Conservation (phyloP, 1,140 invertebrate species). For the Apolygus lucorum region DNA sequence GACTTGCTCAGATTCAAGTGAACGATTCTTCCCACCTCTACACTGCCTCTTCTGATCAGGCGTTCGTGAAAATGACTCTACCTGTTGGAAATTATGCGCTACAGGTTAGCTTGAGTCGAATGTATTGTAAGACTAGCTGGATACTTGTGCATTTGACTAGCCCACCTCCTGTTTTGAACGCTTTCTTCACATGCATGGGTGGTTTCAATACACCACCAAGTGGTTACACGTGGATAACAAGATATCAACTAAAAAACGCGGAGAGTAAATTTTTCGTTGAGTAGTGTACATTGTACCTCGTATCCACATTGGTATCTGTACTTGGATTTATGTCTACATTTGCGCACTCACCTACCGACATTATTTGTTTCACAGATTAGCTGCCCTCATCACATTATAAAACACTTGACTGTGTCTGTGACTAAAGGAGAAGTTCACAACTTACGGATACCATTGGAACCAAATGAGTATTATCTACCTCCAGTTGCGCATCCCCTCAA, state of each 20-base stretch:
- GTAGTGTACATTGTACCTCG: no score
- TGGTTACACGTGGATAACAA: no score
- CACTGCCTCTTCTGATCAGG: constrained; percentile 54
- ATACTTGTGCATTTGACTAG: no score
- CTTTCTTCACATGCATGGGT: no score
- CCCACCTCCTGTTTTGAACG: no score
- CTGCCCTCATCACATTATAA: constrained; percentile 23
- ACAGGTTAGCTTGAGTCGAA: constrained; percentile 34
- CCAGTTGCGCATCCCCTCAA: constrained; percentile 1
- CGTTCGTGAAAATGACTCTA: constrained; percentile 58
- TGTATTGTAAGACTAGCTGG: no score
- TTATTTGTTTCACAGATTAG: constrained; percentile 18
- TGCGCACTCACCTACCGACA: no score
- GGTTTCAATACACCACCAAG: no score
- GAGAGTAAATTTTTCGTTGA: no score
- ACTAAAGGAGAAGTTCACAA: constrained; percentile 37
- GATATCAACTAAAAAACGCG: no score
- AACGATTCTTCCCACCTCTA: constrained; percentile 46
- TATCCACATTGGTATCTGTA: no score
- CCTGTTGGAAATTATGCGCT: constrained; percentile 53
- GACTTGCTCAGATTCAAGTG: constrained; percentile 60
- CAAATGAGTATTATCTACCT: constrained; percentile 19
- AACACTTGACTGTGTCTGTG: constrained; percentile 16
- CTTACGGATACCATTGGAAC: constrained; percentile 35
- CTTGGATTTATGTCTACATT: no score